These are phyloP conservation scores for Cheilosia scutellata DNA, from an alignment of 2,888 invertebrate species.

Conservation along the genomic window DNA sequence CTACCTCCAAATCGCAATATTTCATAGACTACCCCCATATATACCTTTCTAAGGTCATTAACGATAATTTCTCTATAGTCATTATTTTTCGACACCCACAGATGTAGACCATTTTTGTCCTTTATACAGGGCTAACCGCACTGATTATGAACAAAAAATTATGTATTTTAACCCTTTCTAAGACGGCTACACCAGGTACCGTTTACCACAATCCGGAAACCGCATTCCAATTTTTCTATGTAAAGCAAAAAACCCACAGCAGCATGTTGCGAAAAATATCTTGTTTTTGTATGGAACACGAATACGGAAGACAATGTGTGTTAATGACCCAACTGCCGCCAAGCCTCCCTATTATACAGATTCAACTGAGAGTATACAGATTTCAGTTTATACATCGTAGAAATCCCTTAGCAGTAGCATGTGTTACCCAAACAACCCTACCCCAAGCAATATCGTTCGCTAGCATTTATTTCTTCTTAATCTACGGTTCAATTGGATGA, in stretches of 20 bases:
- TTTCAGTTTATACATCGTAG: background rate
- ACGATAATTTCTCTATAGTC: conserved; percentile 75
- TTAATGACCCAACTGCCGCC: conserved; percentile 76
- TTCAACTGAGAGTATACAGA: background rate
- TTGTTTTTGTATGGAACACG: background rate
- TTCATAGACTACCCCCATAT: conserved; percentile 19
- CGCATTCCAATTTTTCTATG: background rate
- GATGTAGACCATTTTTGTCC: conserved; percentile 52
- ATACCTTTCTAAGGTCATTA: conserved; percentile 48
- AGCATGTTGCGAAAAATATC: conserved; percentile 29
- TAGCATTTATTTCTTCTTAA: conserved; percentile 11
- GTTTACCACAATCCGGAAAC: background rate
- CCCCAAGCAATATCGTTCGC: background rate
- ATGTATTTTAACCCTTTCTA: conserved; percentile 2
- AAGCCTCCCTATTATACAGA: conserved; percentile 13
- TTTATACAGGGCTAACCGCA: background rate
- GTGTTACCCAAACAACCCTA: conserved; percentile 26
- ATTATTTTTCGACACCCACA: conserved; percentile 72
- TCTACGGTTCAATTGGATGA: conserved; percentile 37
- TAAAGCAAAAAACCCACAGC: background rate
- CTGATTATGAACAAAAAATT: background rate
- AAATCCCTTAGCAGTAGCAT: conserved; percentile 30
- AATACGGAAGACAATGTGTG: conserved; percentile 74
- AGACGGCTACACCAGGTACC: background rate
- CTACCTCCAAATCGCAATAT: background rate